Base-by-base conservation (phyloP, 2,113 vertebrate genomes). In the Caranx ignobilis region DNA sequence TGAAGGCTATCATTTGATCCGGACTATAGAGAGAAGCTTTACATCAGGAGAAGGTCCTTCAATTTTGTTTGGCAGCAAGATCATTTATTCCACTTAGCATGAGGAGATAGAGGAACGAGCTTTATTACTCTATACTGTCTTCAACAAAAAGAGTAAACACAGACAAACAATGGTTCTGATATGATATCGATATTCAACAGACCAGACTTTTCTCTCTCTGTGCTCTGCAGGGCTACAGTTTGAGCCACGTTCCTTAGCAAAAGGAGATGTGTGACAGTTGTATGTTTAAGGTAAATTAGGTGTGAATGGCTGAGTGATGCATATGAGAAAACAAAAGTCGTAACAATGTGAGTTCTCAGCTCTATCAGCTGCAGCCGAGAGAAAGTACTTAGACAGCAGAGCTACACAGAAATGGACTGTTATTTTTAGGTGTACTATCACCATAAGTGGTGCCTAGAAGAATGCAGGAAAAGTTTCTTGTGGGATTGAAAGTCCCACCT, bases 401-500 rank as follows among this genome's bases (percentile, higher is more conserved):
- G 26, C 21, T 16, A 63, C 47, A 63, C n/a, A 69, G 48, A 60
- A 62, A 39, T 34, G 41, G 32, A 50, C 18, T 47, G 39, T 75
- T 89, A 83, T 84, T 83, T 84, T 84, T 73, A 84, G 65, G 5
- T 37, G 2, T 16, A 10, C 50, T 55, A 34, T 83, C 43, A 45
- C 41, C n/a, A 62, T 39, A 68, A 75, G 48, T 66, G 34, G 35
- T 50, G 35, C 76, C 77, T 59, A 69, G 37, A 64, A 50, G 78
- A 82, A 79, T 37, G 32, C 59, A 57, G 64, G 70, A 45, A 85
- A 88, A 84, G 81, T 90, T 91, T 88, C 41, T 48, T 48, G 65
- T 37, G 71, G 86, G 69, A 83, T 79, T 79, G 77, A 88, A 89
- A 89, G 84, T 90, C 89, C 86, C 88, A 92, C 90, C 86, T 81